Percentiles rank a stretch among this genome's conserved stretches.
These are phyloP conservation scores for Diuraphis noxia DNA, from an alignment of 1,140 invertebrate species.

Conservation along the genomic window DNA sequence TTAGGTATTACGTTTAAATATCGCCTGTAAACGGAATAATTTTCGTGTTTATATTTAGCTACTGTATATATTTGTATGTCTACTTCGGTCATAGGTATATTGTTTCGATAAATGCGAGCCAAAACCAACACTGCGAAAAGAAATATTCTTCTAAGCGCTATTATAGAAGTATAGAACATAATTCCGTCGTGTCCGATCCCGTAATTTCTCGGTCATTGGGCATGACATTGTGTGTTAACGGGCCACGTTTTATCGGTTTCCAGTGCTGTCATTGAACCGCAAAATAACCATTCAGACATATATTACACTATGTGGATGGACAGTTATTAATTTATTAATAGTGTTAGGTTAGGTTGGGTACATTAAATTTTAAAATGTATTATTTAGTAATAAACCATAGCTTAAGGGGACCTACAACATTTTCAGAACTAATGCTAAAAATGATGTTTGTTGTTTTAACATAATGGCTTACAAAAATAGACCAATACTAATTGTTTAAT, in stretches of 20 bases:
- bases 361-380: neutral
- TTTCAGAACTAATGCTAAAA: neutral
- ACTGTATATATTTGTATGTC: neutral
- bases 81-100: neutral
- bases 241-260: neutral
- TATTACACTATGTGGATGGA: neutral
- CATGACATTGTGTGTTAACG: constrained; percentile 48
- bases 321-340: no score
- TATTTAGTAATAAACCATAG: neutral
- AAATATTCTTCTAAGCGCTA: neutral
- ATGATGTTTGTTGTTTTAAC: neutral
- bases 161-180: neutral
- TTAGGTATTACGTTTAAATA: neutral
- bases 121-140: neutral
- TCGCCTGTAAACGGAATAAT: neutral
- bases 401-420: neutral
- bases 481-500: neutral
- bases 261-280: constrained; percentile 34
- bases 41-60: neutral
- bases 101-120: neutral
- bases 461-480: neutral
- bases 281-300: neutral
- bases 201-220: constrained; percentile 47
- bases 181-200: neutral
- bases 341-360: neutral